phyloP scores from a whole-genome alignment of 2,797 vertebrate species.

The Takifugu rubripes region DNA sequence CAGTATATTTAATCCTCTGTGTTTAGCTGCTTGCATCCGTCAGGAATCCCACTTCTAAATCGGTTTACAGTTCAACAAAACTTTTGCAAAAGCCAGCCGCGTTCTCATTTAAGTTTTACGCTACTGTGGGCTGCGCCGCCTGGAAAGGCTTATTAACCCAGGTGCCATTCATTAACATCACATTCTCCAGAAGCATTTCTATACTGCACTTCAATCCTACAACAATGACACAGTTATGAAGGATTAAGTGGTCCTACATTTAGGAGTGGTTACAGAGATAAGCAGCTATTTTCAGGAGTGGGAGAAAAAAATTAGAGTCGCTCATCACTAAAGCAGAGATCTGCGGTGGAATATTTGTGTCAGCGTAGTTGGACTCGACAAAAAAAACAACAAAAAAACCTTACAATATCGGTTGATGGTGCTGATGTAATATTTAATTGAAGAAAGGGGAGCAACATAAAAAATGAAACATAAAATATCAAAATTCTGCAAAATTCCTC shows the following conservation, averaged over 20 bases:
- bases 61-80: conserved; percentile 25
- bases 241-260: conserved; percentile 65
- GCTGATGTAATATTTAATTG: not conserved
- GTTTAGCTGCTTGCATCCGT: not conserved
- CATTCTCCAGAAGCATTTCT: conserved; percentile 60
- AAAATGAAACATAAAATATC: not conserved
- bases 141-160: conserved; percentile 70
- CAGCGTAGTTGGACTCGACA: conserved; percentile 11
- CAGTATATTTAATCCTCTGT: not conserved
- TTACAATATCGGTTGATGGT: conserved; percentile 18
- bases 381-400: conserved; percentile 9
- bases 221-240: conserved; percentile 63
- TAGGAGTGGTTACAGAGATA: conserved; percentile 51
- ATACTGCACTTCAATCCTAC: conserved; percentile 47
- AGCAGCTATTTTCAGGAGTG: conserved; percentile 55
- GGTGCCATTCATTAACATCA: conserved; percentile 70
- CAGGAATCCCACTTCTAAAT: not conserved
- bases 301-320: conserved; percentile 52
- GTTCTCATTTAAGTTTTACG: conserved; percentile 34
- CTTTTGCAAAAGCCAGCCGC: conserved; percentile 26
- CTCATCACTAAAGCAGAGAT: conserved; percentile 21
- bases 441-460: too few relatives aligned
- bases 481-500: conserved; percentile 6
- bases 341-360: conserved; percentile 19
- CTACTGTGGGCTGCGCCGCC: conserved; percentile 42